Base-by-base conservation (phyloP, 2,888 invertebrate genomes). In the Apocheima hispidaria region DNA sequence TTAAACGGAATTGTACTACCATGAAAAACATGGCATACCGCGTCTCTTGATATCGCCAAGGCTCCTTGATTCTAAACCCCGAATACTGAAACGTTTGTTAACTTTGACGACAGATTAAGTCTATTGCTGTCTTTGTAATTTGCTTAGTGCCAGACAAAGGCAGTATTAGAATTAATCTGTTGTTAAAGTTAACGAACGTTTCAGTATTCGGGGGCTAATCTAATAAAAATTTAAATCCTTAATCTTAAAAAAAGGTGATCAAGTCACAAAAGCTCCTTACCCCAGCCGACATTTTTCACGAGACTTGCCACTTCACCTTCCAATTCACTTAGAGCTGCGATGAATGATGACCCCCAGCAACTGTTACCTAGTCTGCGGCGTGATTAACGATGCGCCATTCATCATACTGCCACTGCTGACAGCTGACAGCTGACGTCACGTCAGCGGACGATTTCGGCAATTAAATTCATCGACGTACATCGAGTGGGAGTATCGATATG, bases 331-430 rank as follows among this genome's bases (percentile, higher is more conserved):
- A 65, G 55, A 55, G 38, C 66, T 21, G 33, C 67, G 65, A 71
- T 72, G 69, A 72, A 46, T 70, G 69, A 71, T 69, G 71, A 66
- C 68, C 71, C 61, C 46, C 59, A 35, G 40, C 36, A 10, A 56
- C 56, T 56, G 52, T 30, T 57, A 12, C 46, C 46, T 61, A 61
- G 57, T 61, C 61, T 61, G 61, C 38, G 60, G 46, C 66, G 66
- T 72, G 72, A 72, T 72, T 71, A 71, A 72, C 69, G 68, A 74
- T 67, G 68, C 69, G 73, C 77, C 80, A 79, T 81, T 77, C 79
- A 80, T 74, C 71, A 68, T 68, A 72, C 64, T 68, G 68, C 65
- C 70, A 68, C 71, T 68, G 63, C 61, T 71, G 74, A 74, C 73
- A 75, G 72, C 73, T 71, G 69, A 68, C 68, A 59, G 64, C 63